Evolutionary conservation across 2,888 invertebrate species (phyloP).

Genomic region (Metacarcinus magister): DNA sequence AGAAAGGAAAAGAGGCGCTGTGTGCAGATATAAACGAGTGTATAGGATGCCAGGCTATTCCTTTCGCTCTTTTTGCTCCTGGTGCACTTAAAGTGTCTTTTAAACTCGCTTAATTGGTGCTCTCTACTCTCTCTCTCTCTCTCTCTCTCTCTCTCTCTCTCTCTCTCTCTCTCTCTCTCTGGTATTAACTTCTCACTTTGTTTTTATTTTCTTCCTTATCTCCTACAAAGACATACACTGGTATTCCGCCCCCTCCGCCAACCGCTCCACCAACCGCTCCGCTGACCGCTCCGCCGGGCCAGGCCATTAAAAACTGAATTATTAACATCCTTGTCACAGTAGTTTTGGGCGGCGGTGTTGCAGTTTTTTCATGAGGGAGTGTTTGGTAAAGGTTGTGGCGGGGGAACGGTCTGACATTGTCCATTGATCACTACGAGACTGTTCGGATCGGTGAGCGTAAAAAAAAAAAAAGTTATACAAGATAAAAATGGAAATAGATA

Average conservation of each 20-base stretch:
- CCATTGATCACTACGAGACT: neutral
- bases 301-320: neutral
- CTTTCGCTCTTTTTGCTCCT: neutral
- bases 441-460: neutral
- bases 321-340: constrained; percentile 22
- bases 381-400: neutral
- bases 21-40: too few relatives aligned
- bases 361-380: neutral
- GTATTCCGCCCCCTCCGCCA: neutral
- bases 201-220: neutral
- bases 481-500: neutral
- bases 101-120: neutral
- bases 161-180: constrained; percentile 1
- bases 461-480: neutral
- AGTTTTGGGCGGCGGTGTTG: neutral
- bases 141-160: neutral
- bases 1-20: neutral
- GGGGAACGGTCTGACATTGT: neutral
- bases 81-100: neutral
- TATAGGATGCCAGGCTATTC: neutral
- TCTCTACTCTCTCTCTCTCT: neutral
- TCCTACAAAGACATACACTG: neutral
- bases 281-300: neutral
- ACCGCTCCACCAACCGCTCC: too few relatives aligned
- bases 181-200: neutral